Evolutionary conservation across 2,888 invertebrate species (phyloP).

Genomic region (Leptinotarsa rubiginosa): DNA sequence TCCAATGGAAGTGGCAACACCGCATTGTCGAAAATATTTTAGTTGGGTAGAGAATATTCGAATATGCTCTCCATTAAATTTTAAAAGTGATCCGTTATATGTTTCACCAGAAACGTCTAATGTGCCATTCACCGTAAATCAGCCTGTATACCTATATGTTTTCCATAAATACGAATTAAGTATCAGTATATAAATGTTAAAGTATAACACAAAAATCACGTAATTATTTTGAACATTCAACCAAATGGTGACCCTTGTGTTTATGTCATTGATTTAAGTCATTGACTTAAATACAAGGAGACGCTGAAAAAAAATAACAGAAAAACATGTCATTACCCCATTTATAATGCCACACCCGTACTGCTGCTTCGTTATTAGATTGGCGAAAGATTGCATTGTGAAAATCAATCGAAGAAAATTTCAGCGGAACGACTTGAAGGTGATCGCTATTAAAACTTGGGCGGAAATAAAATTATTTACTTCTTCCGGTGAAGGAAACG

Average conservation of each 20-base stretch:
- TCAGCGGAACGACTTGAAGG: background rate
- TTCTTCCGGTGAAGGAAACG: constrained; percentile 8
- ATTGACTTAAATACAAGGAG: background rate
- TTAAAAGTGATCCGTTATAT: no score
- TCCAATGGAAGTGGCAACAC: no score
- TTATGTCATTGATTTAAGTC: background rate
- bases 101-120: no score
- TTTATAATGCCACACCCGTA: background rate
- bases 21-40: no score
- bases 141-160: no score
- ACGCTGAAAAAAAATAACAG: background rate
- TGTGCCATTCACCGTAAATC: no score
- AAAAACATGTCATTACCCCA: background rate
- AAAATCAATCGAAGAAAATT: constrained; percentile 5
- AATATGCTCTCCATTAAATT: no score
- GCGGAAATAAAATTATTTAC: background rate
- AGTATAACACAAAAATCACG: no score
- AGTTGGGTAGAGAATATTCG: no score
- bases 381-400: background rate
- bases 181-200: no score
- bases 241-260: background rate
- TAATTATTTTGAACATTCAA: no score
- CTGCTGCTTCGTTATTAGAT: background rate
- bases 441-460: constrained; percentile 7
- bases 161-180: no score